Evolutionary conservation across 2,797 vertebrate species (phyloP).

Genomic region (Sus cebifrons): DNA sequence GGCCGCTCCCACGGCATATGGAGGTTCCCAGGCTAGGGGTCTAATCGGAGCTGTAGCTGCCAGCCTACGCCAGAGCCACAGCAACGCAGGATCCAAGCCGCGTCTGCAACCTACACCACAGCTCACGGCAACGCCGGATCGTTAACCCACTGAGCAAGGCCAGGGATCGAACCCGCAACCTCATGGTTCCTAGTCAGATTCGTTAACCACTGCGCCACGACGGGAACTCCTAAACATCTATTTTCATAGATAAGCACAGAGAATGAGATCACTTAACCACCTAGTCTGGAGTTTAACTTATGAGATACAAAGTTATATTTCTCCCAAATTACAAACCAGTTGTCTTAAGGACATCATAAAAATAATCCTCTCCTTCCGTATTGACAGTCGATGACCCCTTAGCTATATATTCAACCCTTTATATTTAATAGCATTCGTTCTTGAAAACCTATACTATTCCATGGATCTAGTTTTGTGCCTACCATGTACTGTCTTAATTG

Average conservation of each 20-base stretch:
- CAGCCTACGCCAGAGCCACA: too few species aligned
- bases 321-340: slow-evolving; percentile 17
- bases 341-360: slow-evolving; percentile 23
- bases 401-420: not conserved
- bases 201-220: too few species aligned
- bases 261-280: slow-evolving; percentile 5
- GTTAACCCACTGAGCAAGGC: too few species aligned
- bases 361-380: slow-evolving; percentile 38
- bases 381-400: not conserved
- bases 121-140: too few species aligned
- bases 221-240: not conserved
- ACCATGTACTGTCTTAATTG: not conserved
- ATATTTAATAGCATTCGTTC: not conserved
- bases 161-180: too few species aligned
- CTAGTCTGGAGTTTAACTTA: slow-evolving; percentile 25
- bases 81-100: too few species aligned
- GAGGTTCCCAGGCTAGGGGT: too few species aligned
- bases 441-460: slow-evolving; percentile 1
- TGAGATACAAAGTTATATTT: not conserved
- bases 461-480: not conserved
- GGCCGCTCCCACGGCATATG: too few species aligned
- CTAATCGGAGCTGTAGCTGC: too few species aligned
- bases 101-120: too few species aligned
- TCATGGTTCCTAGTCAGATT: too few species aligned
- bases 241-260: not conserved